A percentile compares a stretch with the other conserved stretches of the same genome.
Conservation (phyloP, 1,140 invertebrate species). For the Rhysida immarginata region DNA sequence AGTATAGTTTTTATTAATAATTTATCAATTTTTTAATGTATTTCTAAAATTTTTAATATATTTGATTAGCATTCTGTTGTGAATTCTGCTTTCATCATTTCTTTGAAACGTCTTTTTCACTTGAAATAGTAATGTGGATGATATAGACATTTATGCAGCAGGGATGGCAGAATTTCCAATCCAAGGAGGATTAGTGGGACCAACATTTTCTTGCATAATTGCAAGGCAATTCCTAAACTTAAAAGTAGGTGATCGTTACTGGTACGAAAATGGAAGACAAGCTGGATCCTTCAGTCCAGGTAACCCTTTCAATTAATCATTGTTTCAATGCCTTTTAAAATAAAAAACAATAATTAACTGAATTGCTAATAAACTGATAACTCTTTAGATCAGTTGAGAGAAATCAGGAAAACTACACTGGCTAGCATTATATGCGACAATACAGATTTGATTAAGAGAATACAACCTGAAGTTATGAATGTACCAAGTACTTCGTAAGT, state of each 20-base stretch:
- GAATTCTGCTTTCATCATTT: neutral
- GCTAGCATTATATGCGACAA: slow-evolving; percentile 89
- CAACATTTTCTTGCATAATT: slow-evolving; percentile 90
- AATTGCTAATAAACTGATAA: neutral
- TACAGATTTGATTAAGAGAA: slow-evolving; percentile 75
- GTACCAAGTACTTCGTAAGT: slow-evolving; percentile 48
- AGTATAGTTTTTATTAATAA: neutral
- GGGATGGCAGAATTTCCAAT: slow-evolving; percentile 77
- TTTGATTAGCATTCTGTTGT: neutral
- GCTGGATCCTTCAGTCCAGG: slow-evolving; percentile 72
- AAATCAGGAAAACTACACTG: slow-evolving; percentile 72
- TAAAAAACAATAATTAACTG: neutral
- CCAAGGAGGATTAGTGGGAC: slow-evolving; percentile 75
- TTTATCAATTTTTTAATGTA: neutral
- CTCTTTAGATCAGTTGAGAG: slow-evolving; percentile 61
- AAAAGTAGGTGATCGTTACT: slow-evolving; percentile 83
- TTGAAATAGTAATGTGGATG: slow-evolving; percentile 38
- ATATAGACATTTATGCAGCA: slow-evolving; percentile 82
- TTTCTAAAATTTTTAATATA: neutral
- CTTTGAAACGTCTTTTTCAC: too few species aligned
- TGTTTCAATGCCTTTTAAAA: too few species aligned
- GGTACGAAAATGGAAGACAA: slow-evolving; percentile 85
- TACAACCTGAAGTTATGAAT: slow-evolving; percentile 87
- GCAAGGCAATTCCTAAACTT: slow-evolving; percentile 88
- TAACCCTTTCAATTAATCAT: too few species aligned